Percentiles rank a stretch among this genome's conserved stretches.
Evolutionary conservation across 2,113 vertebrate genomes (phyloP).

Genomic region (Marcusenius ussheri): DNA sequence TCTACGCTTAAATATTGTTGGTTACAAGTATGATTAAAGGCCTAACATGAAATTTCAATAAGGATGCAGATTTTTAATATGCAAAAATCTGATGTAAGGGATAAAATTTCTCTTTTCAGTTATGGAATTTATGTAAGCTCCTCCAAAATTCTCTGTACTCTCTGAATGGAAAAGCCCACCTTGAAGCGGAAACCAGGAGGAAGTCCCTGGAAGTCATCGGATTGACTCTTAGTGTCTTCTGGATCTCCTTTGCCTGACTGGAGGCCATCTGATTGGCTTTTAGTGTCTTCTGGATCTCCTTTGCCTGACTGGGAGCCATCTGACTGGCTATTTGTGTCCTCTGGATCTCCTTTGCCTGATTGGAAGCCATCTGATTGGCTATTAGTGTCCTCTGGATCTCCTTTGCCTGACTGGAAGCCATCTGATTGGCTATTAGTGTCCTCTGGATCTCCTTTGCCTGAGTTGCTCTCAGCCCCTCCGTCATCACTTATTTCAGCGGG

Average conservation of each 20-base stretch:
- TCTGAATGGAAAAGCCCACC: constrained; percentile 49
- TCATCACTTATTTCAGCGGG: constrained; percentile 46
- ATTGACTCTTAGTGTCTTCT: constrained; percentile 36
- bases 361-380: constrained; percentile 38
- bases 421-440: constrained; percentile 41
- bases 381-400: constrained; percentile 25
- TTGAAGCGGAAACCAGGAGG: constrained; percentile 79
- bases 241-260: constrained; percentile 14
- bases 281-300: constrained; percentile 16
- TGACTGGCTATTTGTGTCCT: constrained; percentile 40
- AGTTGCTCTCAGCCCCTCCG: constrained; percentile 30
- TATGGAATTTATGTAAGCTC: not conserved
- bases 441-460: constrained; percentile 1
- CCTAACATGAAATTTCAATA: not conserved
- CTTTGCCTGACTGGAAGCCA: constrained; percentile 14
- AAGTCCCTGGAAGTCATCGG: constrained; percentile 41
- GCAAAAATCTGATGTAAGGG: not conserved
- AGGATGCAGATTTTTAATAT: not conserved
- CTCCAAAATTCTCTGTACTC: not conserved
- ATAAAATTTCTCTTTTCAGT: not conserved
- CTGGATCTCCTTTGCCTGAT: not conserved
- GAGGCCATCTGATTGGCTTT: constrained; percentile 37
- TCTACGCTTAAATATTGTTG: not conserved
- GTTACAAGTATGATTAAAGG: not conserved
- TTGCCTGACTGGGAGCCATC: constrained; percentile 22